Conservation (phyloP, 2,113 vertebrate genomes). For the Coptodon rendalli region DNA sequence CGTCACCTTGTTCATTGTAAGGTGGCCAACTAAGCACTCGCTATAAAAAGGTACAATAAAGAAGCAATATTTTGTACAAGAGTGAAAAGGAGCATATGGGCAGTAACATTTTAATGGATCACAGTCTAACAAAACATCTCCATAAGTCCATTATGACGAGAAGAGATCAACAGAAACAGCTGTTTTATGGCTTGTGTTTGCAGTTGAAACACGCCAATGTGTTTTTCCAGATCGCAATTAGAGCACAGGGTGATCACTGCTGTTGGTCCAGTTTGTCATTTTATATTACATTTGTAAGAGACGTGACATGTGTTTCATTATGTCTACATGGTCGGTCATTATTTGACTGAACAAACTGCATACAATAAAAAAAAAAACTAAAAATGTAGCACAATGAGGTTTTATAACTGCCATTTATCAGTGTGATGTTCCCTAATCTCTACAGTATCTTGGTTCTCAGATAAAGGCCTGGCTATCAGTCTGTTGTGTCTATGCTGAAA, state of each 20-base stretch:
- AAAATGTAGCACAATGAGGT: background rate
- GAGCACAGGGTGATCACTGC: background rate
- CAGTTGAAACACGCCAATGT: slow-evolving; percentile 28
- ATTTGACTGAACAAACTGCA: background rate
- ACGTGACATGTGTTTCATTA: slow-evolving; percentile 51
- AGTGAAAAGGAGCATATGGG: slow-evolving; percentile 20
- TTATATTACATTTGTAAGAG: background rate
- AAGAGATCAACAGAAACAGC: background rate
- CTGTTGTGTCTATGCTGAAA: background rate
- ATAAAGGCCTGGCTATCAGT: background rate
- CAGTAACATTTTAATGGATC: background rate
- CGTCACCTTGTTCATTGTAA: background rate
- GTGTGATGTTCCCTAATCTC: background rate
- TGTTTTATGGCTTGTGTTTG: slow-evolving; percentile 38
- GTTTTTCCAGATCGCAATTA: slow-evolving; percentile 47
- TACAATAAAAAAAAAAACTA: background rate
- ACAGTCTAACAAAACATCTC: slow-evolving; percentile 7
- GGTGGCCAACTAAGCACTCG: background rate
- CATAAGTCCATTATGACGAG: slow-evolving; percentile 14
- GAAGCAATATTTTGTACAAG: background rate
- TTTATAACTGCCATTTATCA: background rate
- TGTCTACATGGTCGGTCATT: background rate
- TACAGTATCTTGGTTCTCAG: background rate
- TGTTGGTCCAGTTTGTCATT: background rate
- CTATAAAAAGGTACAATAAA: slow-evolving; percentile 12